These are phyloP conservation scores for Bufo gargarizans DNA, from an alignment of 2,113 vertebrate species.

Conservation along the genomic window DNA sequence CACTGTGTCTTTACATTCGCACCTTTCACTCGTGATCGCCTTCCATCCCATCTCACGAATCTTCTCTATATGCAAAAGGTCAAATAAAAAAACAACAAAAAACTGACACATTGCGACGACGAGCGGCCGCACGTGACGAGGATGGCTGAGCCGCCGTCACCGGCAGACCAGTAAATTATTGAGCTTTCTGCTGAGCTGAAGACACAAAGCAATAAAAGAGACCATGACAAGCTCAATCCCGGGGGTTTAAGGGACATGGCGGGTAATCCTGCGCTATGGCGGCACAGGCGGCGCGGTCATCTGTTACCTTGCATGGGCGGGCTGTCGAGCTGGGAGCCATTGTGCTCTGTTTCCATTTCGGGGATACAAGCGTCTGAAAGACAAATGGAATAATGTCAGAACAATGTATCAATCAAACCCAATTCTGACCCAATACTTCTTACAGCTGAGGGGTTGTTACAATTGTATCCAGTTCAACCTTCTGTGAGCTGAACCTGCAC, in stretches of 20 bases:
- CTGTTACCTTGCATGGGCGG: constrained; percentile 82
- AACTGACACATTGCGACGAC: not conserved
- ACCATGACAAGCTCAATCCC: constrained; percentile 28
- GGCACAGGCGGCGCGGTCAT: constrained; percentile 1
- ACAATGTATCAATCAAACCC: not conserved
- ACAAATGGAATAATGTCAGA: not conserved
- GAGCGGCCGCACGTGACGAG: not conserved
- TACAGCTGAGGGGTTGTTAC: not conserved
- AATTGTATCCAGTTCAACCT: not conserved
- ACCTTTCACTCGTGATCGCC: constrained; percentile 17
- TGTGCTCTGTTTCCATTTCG: constrained; percentile 84
- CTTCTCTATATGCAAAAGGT: constrained; percentile 18
- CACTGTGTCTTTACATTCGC: not conserved
- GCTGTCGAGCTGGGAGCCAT: constrained; percentile 79
- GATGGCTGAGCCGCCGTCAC: not conserved
- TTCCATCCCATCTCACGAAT: not conserved
- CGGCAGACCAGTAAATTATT: constrained; percentile 12
- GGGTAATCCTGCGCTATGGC: not conserved
- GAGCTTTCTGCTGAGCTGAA: not conserved
- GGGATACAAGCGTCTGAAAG: constrained; percentile 83
- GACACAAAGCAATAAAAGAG: constrained; percentile 23
- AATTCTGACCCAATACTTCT: not conserved
- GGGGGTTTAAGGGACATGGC: not conserved
- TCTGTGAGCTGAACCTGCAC: not conserved
- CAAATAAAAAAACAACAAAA: not conserved